These are phyloP conservation scores for Acrobasis consociella DNA, from an alignment of 2,888 invertebrate species.

Conservation along the genomic window DNA sequence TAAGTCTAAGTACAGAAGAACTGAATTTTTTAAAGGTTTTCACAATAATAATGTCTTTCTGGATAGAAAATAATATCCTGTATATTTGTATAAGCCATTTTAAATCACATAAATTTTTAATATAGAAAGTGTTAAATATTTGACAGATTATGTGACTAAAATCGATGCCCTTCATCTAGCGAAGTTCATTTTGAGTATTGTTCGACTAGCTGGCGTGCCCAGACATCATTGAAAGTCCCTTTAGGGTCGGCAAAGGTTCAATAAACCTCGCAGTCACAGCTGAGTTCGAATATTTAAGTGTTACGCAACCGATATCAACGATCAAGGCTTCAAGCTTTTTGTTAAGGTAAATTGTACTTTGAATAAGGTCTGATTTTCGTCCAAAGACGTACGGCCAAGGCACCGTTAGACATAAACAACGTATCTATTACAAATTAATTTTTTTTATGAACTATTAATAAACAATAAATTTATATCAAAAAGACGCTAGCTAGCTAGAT, in stretches of 20 bases:
- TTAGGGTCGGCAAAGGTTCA: constrained; percentile 10
- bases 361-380: too few species aligned
- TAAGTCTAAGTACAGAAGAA: too few species aligned
- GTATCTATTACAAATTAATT: too few species aligned
- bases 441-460: too few species aligned
- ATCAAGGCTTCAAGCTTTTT: neutral
- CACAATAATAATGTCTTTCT: too few species aligned
- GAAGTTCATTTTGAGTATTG: neutral
- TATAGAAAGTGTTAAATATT: neutral
- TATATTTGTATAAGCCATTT: too few species aligned
- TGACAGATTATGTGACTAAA: neutral
- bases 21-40: too few species aligned
- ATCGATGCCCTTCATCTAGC: constrained; percentile 1
- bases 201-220: constrained; percentile 3
- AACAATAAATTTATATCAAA: too few species aligned
- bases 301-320: constrained; percentile 7
- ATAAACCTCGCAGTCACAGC: constrained; percentile 13
- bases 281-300: neutral
- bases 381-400: too few species aligned
- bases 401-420: too few species aligned
- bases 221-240: constrained; percentile 10
- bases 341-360: neutral
- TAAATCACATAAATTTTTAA: neutral
- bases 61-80: too few species aligned
- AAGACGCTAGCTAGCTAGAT: too few species aligned